phyloP scores from a whole-genome alignment of 2,797 vertebrate genomes.

The Parambassis ranga region DNA sequence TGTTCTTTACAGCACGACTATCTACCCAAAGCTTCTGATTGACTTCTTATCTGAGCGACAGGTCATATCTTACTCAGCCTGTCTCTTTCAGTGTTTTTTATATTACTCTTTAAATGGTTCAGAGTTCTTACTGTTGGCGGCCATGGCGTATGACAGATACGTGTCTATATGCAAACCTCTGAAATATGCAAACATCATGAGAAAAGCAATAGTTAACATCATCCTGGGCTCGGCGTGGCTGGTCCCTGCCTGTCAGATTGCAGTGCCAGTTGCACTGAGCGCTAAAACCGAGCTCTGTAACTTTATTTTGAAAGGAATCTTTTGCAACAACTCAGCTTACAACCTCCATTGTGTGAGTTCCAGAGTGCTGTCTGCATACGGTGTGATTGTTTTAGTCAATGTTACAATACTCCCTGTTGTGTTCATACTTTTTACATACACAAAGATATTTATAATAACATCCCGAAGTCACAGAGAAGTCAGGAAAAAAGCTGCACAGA shows the following conservation, averaged over 20 bases:
- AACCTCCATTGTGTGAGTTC: background rate
- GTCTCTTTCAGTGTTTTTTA: background rate
- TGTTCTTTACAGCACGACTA: too few relatives aligned
- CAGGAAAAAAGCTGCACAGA: too few relatives aligned
- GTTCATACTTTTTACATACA: conserved; percentile 38
- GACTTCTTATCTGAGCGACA: too few relatives aligned
- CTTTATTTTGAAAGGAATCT: background rate
- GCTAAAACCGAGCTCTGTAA: background rate
- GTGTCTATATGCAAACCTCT: too few relatives aligned
- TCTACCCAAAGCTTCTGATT: too few relatives aligned
- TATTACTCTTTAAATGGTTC: background rate
- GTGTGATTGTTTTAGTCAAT: background rate
- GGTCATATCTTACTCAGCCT: background rate
- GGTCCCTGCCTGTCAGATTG: background rate
- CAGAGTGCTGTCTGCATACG: background rate
- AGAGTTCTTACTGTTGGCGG: background rate
- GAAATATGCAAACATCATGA: background rate
- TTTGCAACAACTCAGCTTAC: conserved; percentile 14
- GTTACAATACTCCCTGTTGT: background rate
- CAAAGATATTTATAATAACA: background rate
- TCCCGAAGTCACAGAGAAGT: background rate
- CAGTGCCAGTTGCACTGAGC: background rate
- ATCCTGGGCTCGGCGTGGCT: background rate
- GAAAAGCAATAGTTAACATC: background rate
- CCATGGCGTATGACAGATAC: background rate